Evolutionary conservation across 2,113 vertebrate species (phyloP), one percentile per base, ranked within the genome.

Genomic region (Neogale vison): DNA sequence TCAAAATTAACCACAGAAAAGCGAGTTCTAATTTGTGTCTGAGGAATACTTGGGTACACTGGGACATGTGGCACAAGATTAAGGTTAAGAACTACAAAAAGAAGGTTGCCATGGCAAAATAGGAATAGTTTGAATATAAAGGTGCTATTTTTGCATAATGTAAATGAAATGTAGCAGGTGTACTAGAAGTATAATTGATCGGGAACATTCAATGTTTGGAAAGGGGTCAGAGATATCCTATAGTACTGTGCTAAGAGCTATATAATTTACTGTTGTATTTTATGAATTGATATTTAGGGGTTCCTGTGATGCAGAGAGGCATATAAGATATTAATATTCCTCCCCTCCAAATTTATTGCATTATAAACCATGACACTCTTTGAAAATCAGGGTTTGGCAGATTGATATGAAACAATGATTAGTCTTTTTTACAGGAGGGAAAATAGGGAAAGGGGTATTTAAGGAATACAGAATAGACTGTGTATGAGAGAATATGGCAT

Each of bases 81-180:
- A 96, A 69, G 7, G 31, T 87, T 93, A 72, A 74, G 39, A 6
- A 65, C 3, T 31, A 23, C 29, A 57, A 77, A 84, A 86, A 72
- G 23, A 93, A 59, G 5, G 26, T 89, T 57, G 20, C 31, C 34
- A 77, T 85, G 63, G 12, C 10, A 71, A 96, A 93, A 71, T 4
- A 79, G 81, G 17, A 14, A 69, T 74, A 59, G 14, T 69, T 93
- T 82, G n/a, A 76, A 82, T 31, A 9, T 71, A 36, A 74, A 92
- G 59, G 12, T 80, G 3, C 2, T 90, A 76, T 47, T 91, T 95
- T 96, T 87, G 14, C 2, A 63, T 52, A 71, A 77, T 88, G 36
- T 88, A 80, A 93, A 69, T 85, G 36, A 91, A 94, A 95, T 74
- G 31, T 12, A 88, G n/a, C 31, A 94, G 57, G 47, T 95, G 11